Base-by-base conservation (phyloP, 1,140 invertebrate species). In the Himalopsyche phryganea region DNA sequence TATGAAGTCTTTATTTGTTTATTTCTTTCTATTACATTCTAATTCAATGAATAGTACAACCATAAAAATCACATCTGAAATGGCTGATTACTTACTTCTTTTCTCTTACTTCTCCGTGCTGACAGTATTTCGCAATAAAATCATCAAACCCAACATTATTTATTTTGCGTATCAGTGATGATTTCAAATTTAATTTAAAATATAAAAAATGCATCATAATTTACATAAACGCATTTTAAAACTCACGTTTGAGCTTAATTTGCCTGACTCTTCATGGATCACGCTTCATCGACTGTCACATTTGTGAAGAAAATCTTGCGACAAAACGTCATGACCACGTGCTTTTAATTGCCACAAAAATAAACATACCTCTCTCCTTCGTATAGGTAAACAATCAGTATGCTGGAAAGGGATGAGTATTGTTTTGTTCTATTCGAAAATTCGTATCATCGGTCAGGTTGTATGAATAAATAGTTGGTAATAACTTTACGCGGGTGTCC, bases 241-340 rank as follows among this genome's bases (percentile, higher is more conserved):
- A 52, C 50, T n/a, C 7, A 14, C 23, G 40, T 52, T 52, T 14
- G 42, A 52, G 17, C 23, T 52, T 52, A 15, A 5, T 40, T 45
- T 28, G 17, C 42, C 41, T 35, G 6, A 19, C 13, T 17, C 50
- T 40, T 64, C 67, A 75, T 74, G 75, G 74, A 74, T 72, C 75
- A 78, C 76, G 73, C 74, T 71, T 67, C 74, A 76, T 78, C 73
- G 77, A 77, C 69, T 73, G 72, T 64, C 58, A 58, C 51, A 58
- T 64, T 60, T 64, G 54, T 67, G 73, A 68, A 68, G 70, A 71
- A 70, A 71, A 66, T 68, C 49, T 44, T 70, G 68, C 66, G 67
- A 10, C 67, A 70, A 69, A 77, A 71, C 76, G 71, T 76, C 69
- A 67, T 28, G 52, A 56, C 70, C 74, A 77, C 68, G 75, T 78